These are phyloP conservation scores for Parus major DNA, from an alignment of 2,113 vertebrate genomes.

Conservation along the genomic window DNA sequence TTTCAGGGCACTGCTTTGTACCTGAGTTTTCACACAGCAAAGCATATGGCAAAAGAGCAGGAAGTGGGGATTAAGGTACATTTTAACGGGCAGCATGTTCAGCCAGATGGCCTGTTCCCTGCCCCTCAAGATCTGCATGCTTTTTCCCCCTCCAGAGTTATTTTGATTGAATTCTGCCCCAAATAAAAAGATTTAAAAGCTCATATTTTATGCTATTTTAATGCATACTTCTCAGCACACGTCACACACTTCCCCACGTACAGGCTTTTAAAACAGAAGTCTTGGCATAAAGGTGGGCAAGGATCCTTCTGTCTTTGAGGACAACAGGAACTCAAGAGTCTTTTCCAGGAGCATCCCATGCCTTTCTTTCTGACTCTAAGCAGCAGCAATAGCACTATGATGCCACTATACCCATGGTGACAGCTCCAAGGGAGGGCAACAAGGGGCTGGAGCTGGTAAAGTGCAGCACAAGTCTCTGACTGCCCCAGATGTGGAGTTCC, in stretches of 20 bases:
- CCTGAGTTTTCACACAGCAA: conserved; percentile 41
- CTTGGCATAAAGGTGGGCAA: background rate
- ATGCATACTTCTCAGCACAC: background rate
- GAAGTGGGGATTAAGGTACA: conserved; percentile 63
- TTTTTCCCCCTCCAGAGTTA: background rate
- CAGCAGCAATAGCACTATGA: background rate
- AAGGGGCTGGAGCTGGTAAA: background rate
- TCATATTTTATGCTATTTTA: background rate
- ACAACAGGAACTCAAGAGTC: background rate
- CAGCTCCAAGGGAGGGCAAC: background rate
- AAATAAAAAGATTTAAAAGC: background rate
- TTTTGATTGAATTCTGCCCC: conserved; percentile 15
- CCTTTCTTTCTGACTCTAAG: background rate
- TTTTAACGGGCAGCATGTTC: conserved; percentile 49
- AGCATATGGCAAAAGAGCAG: conserved; percentile 57
- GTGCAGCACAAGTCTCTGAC: background rate
- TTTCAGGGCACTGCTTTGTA: conserved; percentile 52
- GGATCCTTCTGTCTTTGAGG: background rate
- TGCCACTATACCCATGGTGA: background rate
- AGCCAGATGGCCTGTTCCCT: conserved; percentile 50
- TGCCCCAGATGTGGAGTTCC: background rate
- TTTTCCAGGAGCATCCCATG: background rate
- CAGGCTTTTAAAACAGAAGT: background rate
- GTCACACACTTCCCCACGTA: background rate
- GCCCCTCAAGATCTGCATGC: conserved; percentile 6